Percentiles rank a stretch among this genome's conserved stretches.
Evolutionary conservation across 64 coral and sea anemone species (phyloP).

Genomic region (Porites australiensis): DNA sequence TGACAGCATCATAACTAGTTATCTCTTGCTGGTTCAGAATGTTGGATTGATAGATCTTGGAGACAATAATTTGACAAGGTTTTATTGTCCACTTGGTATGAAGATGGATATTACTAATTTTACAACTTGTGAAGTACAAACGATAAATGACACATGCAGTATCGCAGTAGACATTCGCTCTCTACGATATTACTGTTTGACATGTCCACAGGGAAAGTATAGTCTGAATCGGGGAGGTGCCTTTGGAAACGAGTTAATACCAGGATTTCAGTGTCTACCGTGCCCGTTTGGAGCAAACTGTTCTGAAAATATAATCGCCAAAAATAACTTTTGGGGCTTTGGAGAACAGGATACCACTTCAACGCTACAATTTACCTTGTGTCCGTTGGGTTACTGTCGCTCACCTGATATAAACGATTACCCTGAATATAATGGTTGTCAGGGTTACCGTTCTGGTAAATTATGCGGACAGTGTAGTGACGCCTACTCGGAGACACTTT

Average conservation of each 20-base stretch:
- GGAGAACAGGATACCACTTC: conserved; percentile 4
- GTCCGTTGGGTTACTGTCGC: conserved; percentile 71
- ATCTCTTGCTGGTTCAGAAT: conserved; percentile 42
- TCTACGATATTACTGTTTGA: conserved; percentile 31
- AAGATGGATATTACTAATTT: conserved; percentile 1
- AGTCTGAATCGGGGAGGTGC: conserved; percentile 52
- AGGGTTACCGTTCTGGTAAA: conserved; percentile 60
- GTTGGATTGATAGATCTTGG: conserved; percentile 26
- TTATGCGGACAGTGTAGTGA: conserved; percentile 49
- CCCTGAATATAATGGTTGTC: conserved; percentile 58
- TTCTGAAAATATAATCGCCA: conserved; percentile 20
- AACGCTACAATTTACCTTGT: conserved; percentile 58
- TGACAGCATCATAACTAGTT: neutral
- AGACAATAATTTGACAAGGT: neutral
- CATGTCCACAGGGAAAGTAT: conserved; percentile 43
- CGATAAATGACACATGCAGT: neutral
- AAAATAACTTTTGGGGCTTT: conserved; percentile 74
- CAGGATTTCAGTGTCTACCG: conserved; percentile 66
- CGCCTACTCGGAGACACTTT: conserved; percentile 33
- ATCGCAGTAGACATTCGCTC: neutral
- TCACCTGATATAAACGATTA: conserved; percentile 2
- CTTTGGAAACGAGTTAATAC: neutral
- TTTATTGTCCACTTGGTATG: conserved; percentile 56
- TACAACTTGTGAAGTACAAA: neutral
- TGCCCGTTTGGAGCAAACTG: conserved; percentile 84